Percentiles rank a stretch among this genome's conserved stretches.
These are phyloP conservation scores for Drosophila sordidula DNA, from an alignment of 2,888 invertebrate species.

Conservation along the genomic window DNA sequence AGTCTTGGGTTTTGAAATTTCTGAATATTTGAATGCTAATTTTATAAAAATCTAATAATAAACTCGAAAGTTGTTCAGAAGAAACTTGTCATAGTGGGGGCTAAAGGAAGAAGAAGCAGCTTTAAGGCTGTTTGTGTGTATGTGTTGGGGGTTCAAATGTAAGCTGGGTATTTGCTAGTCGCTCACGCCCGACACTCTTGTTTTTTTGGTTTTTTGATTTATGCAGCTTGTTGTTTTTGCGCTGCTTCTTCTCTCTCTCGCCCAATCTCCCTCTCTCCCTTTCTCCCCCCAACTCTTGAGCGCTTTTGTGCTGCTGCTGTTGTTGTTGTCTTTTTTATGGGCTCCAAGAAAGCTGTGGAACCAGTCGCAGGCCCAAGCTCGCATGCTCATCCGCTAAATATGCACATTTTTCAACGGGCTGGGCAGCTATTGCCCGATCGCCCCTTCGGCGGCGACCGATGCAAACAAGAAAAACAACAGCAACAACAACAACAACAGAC, in stretches of 20 bases:
- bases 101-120: no score
- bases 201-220: conserved; percentile 47
- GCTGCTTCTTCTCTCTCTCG: conserved; percentile 4
- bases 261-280: not conserved
- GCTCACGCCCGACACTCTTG: no score
- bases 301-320: not conserved
- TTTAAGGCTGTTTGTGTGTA: no score
- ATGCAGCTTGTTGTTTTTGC: conserved; percentile 47
- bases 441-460: conserved; percentile 46
- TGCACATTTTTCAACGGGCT: conserved; percentile 68
- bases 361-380: conserved; percentile 59
- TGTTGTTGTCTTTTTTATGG: conserved; percentile 53
- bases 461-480: conserved; percentile 20
- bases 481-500: conserved; percentile 9
- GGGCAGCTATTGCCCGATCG: conserved; percentile 26
- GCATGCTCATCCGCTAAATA: conserved; percentile 71
- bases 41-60: no score
- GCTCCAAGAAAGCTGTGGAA: conserved; percentile 71
- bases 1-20: no score
- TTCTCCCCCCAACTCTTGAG: conserved; percentile 4
- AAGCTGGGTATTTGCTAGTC: no score
- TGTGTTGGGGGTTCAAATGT: no score
- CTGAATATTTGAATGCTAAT: no score
- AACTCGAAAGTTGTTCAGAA: no score
- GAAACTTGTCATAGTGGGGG: no score